A percentile compares a stretch with the other conserved stretches of the same genome.
phyloP scores from a whole-genome alignment of 2,888 invertebrate genomes.

The Latheticus oryzae region DNA sequence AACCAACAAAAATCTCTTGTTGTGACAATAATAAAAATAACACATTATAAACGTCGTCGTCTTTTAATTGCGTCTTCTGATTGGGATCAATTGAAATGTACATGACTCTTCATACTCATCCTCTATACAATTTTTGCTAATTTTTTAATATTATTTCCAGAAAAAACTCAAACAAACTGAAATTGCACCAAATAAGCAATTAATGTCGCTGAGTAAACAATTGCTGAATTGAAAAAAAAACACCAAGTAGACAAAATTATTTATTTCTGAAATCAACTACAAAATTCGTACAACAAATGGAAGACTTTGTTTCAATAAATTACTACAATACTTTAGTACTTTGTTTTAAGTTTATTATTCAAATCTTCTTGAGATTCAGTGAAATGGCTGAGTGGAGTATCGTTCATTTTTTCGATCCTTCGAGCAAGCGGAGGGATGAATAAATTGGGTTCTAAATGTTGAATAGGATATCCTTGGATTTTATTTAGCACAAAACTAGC shows the following conservation, averaged over 20 bases:
- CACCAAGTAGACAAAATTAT: too few relatives aligned
- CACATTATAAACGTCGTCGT: slow-evolving; percentile 18
- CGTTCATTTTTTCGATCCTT: slow-evolving; percentile 59
- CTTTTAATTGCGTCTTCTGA: slow-evolving; percentile 43
- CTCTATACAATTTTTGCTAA: not conserved
- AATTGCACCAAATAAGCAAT: too few relatives aligned
- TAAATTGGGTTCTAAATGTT: slow-evolving; percentile 69
- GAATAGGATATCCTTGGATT: slow-evolving; percentile 57
- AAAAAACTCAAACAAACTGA: too few relatives aligned
- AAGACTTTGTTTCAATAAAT: slow-evolving; percentile 25
- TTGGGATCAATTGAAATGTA: slow-evolving; percentile 49
- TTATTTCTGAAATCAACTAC: too few relatives aligned
- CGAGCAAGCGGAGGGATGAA: slow-evolving; percentile 70
- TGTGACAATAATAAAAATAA: slow-evolving; percentile 27
- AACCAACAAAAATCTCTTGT: slow-evolving; percentile 46
- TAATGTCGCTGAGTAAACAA: too few relatives aligned
- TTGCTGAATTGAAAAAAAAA: too few relatives aligned
- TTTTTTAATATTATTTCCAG: too few relatives aligned
- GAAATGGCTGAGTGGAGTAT: slow-evolving; percentile 37
- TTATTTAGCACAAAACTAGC: slow-evolving; percentile 65
- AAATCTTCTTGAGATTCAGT: slow-evolving; percentile 39
- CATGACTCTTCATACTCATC: slow-evolving; percentile 12
- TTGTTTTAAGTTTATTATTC: slow-evolving; percentile 18
- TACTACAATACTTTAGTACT: slow-evolving; percentile 20
- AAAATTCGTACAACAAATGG: too few relatives aligned